phyloP scores from a whole-genome alignment of 2,888 invertebrate genomes.

The Dolomedes plantarius region DNA sequence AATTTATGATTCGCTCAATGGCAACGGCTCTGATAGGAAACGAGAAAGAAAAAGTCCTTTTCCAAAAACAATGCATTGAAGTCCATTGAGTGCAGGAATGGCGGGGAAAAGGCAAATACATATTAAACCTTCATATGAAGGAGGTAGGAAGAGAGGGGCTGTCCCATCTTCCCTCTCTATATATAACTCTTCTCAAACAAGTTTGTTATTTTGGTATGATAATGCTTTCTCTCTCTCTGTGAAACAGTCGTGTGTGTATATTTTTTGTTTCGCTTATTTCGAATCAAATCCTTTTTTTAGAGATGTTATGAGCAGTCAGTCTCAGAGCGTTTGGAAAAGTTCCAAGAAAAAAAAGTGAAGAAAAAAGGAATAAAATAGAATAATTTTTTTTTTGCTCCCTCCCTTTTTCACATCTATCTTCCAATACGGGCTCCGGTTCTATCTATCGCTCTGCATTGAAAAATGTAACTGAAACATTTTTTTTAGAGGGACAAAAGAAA shows the following conservation, averaged over 20 bases:
- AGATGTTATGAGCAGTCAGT: not conserved
- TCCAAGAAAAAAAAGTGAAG: not conserved
- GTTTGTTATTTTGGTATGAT: slow-evolving; percentile 1
- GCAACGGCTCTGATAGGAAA: too few species aligned
- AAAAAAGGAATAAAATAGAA: too few species aligned
- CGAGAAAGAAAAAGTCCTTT: too few species aligned
- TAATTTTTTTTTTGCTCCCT: too few species aligned
- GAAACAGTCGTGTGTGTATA: not conserved
- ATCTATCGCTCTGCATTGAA: too few species aligned
- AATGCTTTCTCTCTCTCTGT: not conserved
- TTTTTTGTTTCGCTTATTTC: not conserved
- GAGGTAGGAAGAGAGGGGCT: not conserved
- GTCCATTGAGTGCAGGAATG: too few species aligned
- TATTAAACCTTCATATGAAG: not conserved
- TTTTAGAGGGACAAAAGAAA: too few species aligned
- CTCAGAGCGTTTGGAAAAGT: not conserved
- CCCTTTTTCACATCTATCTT: too few species aligned
- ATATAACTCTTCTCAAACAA: not conserved
- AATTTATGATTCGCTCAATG: too few species aligned
- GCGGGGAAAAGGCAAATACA: not conserved
- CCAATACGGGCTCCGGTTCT: too few species aligned
- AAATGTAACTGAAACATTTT: too few species aligned
- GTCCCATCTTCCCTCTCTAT: not conserved
- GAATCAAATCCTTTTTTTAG: not conserved
- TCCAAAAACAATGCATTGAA: too few species aligned